phyloP scores from a whole-genome alignment of 2,888 invertebrate genomes.

The Leptinotarsa rubiginosa region DNA sequence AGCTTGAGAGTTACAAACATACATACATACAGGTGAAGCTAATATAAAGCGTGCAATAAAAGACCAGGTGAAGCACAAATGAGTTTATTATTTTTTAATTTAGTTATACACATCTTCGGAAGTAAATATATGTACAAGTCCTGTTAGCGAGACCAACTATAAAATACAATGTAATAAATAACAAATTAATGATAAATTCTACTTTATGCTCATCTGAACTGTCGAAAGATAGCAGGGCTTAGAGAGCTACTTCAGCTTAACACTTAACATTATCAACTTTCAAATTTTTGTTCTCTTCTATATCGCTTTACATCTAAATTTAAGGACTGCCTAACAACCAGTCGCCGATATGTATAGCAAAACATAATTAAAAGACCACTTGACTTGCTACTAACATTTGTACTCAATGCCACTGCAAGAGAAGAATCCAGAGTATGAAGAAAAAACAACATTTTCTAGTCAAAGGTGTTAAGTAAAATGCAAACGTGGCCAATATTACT shows the following conservation, averaged over 20 bases:
- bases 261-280: constrained; percentile 41
- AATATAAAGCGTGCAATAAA: constrained; percentile 12
- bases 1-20: too few relatives aligned
- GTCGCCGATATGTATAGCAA: constrained; percentile 56
- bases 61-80: constrained; percentile 58
- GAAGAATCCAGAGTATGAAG: background rate
- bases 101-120: constrained; percentile 64
- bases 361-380: constrained; percentile 48
- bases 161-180: constrained; percentile 65
- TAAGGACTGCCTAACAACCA: constrained; percentile 54
- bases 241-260: constrained; percentile 59
- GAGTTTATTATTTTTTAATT: constrained; percentile 63
- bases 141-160: constrained; percentile 65
- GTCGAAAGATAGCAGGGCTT: constrained; percentile 46
- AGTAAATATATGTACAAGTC: constrained; percentile 65
- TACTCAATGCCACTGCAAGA: background rate
- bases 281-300: constrained; percentile 39
- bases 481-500: background rate
- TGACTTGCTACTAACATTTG: constrained; percentile 40
- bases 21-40: too few relatives aligned
- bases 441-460: background rate
- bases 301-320: constrained; percentile 45
- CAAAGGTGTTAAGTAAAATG: background rate
- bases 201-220: constrained; percentile 54
- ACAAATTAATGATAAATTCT: constrained; percentile 60